These are phyloP conservation scores for Sorex fumeus DNA, from an alignment of 2,113 vertebrate species.

Conservation along the genomic window DNA sequence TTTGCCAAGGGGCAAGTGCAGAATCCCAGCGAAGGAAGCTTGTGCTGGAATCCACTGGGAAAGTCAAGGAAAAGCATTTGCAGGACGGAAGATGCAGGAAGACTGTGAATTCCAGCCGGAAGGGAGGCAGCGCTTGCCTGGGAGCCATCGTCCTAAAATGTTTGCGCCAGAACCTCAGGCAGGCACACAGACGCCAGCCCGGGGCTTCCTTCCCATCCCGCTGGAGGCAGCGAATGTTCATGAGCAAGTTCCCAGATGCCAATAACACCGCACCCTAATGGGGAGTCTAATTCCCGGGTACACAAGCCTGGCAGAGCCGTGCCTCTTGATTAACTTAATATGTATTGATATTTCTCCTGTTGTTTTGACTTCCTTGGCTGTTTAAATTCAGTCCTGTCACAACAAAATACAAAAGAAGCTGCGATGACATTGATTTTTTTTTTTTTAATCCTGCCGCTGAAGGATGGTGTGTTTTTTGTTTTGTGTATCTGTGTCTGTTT, in stretches of 20 bases:
- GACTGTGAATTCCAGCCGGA: conserved; percentile 69
- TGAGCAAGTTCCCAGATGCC: conserved; percentile 6
- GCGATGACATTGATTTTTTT: conserved; percentile 86
- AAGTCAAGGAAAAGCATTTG: background rate
- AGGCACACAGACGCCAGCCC: conserved; percentile 24
- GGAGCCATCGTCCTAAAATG: conserved; percentile 56
- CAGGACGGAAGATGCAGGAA: conserved; percentile 63
- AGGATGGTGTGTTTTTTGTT: conserved; percentile 79
- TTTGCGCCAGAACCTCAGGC: conserved; percentile 63
- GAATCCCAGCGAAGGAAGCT: conserved; percentile 52
- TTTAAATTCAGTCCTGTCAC: conserved; percentile 90
- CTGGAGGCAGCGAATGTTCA: conserved; percentile 24
- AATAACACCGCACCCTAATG: background rate
- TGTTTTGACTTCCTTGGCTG: conserved; percentile 90
- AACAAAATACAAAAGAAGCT: conserved; percentile 90
- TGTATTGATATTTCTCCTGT: conserved; percentile 89
- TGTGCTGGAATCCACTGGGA: conserved; percentile 3
- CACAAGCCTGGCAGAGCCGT: conserved; percentile 64
- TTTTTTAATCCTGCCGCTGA: conserved; percentile 81
- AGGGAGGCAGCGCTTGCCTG: conserved; percentile 27
- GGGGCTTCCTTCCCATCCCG: conserved; percentile 1
- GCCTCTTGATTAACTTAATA: conserved; percentile 89
- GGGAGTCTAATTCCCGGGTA: conserved; percentile 58
- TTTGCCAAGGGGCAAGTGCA: conserved; percentile 76
- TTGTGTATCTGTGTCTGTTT: conserved; percentile 58